Base-by-base conservation (phyloP, 2,113 vertebrate genomes). In the Calyptomena viridis region DNA sequence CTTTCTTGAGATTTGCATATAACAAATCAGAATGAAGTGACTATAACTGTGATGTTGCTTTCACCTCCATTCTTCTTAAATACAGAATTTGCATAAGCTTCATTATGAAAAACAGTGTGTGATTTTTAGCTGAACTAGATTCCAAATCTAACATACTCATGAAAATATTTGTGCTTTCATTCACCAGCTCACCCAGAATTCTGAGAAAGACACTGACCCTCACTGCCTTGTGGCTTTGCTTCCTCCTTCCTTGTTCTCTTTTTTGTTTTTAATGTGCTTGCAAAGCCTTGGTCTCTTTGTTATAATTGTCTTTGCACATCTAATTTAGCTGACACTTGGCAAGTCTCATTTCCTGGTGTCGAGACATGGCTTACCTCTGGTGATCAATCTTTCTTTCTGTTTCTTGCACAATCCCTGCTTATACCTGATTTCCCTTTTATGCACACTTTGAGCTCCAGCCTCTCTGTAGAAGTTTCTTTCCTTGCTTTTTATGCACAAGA, bases 161-260 rank as follows among this genome's bases (percentile, higher is more conserved):
- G 7, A 73, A 76, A 89, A 77, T 58, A 63, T 9, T 56, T 53
- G 35, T 83, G 63, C 44, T 71, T 83, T 84, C 59, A 66, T 90
- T 50, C 80, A 27, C 18, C 31, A 62, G 25, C 60, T 89, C 60
- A 49, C 19, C 15, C 33, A 80, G 46, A 73, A 81, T 74, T 88
- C 67, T 64, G 76, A 86, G 93, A 87, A 81, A 83, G 72, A 76
- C 8, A 3, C 59, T 80, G 40, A 49, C 76, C 49, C 59, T 93
- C 2, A 1, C 12, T 89, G 55, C 28, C 15, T 20, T 66, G 46
- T 9, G 3, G 40, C 50, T 46, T 33, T 74, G 59, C 63, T 92
- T 95, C 93, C 84, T 89, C 53, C 81, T 94, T 95, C 83, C 39
- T 77, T 53, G 35, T 88, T 88, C 49, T 87, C 39, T 59, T 18